Evolutionary conservation across 2,113 vertebrate genomes (phyloP), one percentile per base, ranked within the genome.

Genomic region (Mixornis gularis): DNA sequence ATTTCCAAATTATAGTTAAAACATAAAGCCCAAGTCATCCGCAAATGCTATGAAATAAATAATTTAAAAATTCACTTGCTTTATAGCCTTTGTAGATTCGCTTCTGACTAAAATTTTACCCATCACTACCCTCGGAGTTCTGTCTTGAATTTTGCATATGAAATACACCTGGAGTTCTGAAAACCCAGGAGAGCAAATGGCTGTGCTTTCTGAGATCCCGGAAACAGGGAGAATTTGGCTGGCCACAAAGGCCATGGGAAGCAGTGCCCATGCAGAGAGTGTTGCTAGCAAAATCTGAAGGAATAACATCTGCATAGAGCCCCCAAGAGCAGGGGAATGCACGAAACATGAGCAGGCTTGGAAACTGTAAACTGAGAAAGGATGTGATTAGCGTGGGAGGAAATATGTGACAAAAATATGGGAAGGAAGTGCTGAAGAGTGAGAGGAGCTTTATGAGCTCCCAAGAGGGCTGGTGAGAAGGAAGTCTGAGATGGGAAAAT

Each of bases 401-500:
- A 91, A 91, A 87, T 70, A 11, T 0, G 1, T 71, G 58, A 95
- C 78, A 72, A 94, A 94, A 72, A 62, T 85, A 82, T 30, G 38
- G 87, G 90, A 65, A 95, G 93, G 93, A 96, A 95, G 40, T 87
- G 85, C 68, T 79, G 43, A n/a, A 95, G 79, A 87, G 63, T 5
- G 38, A 91, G 59, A 70, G 38, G 55, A 91, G 59, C 38, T 91
- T 71, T 81, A 62, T 41, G 36, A 34, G 29, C 46, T 85, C 29
- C 3, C 55, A 53, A 73, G 81, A 70, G 74, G 46, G 81, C 66
- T 70, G 66, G 40, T 25, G 71, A 92, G 63, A 58, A 79, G 48
- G 92, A 94, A 87, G 71, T 13, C 51, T 6, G 43, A 58, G 34
- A 56, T 76, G 87, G 87, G 73, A 91, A 91, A 89, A 55, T 32